phyloP scores from a whole-genome alignment of 2,888 invertebrate genomes.

The Corbicula japonica region DNA sequence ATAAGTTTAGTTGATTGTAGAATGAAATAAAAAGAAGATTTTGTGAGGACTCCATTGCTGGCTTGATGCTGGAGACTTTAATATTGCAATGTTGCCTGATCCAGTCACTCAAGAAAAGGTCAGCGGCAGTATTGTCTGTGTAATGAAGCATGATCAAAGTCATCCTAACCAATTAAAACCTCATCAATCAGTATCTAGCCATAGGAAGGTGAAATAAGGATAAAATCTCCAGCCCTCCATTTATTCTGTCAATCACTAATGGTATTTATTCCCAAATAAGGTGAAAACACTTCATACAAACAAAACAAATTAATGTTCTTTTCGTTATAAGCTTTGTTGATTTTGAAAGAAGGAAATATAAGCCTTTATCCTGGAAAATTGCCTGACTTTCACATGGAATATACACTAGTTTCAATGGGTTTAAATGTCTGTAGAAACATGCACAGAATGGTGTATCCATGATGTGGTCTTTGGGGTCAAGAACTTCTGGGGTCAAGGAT shows the following conservation, averaged over 20 bases:
- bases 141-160: constrained; percentile 43
- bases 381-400: constrained; percentile 5
- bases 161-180: constrained; percentile 48
- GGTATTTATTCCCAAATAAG: constrained; percentile 36
- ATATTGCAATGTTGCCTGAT: too few relatives aligned
- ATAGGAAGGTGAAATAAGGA: constrained; percentile 20
- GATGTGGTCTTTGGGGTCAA: too few relatives aligned
- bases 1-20: too few relatives aligned
- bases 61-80: too few relatives aligned
- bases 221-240: constrained; percentile 35
- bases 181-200: constrained; percentile 54
- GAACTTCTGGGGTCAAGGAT: too few relatives aligned
- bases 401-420: constrained; percentile 5
- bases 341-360: constrained; percentile 2
- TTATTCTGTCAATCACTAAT: constrained; percentile 31
- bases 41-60: too few relatives aligned
- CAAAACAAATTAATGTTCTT: constrained; percentile 30
- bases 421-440: too few relatives aligned
- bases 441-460: too few relatives aligned
- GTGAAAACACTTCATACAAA: constrained; percentile 24
- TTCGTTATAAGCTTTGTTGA: constrained; percentile 6
- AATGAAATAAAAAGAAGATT: too few relatives aligned
- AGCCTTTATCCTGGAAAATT: not conserved
- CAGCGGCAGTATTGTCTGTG: constrained; percentile 32
- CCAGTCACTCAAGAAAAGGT: too few relatives aligned